A percentile compares a stretch with the other conserved stretches of the same genome.
These are phyloP conservation scores for Pongo abelii DNA, from an alignment of 2,113 vertebrate genomes.

Conservation along the genomic window DNA sequence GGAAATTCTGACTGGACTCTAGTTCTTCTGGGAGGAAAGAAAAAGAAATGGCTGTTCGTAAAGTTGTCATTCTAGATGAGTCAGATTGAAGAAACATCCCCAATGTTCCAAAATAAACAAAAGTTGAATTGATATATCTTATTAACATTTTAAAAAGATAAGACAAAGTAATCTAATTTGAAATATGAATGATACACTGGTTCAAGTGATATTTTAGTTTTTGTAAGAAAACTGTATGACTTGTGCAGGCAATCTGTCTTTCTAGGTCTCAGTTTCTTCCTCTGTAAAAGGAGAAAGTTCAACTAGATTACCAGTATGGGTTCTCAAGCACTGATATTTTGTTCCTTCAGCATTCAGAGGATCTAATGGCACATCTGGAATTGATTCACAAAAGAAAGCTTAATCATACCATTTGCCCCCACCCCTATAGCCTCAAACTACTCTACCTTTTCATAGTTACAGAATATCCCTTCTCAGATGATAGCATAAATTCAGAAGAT, in stretches of 20 bases:
- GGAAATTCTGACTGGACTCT: background rate
- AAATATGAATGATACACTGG: background rate
- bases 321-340: constrained; percentile 10
- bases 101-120: background rate
- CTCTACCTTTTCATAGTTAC: constrained; percentile 70
- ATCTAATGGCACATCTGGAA: constrained; percentile 70
- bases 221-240: background rate
- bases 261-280: constrained; percentile 1
- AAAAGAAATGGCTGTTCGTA: background rate
- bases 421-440: constrained; percentile 55
- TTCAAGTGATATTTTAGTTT: constrained; percentile 21
- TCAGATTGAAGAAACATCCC: background rate
- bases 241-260: background rate
- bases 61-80: background rate
- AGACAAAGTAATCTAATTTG: constrained; percentile 18
- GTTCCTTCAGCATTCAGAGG: background rate
- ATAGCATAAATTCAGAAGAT: constrained; percentile 70
- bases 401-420: constrained; percentile 35
- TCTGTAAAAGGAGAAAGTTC: background rate
- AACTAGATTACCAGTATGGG: constrained; percentile 6
- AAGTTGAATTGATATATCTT: background rate
- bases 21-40: background rate
- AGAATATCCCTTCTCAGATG: constrained; percentile 71
- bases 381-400: constrained; percentile 51
- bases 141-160: background rate